Percentiles rank a stretch among this genome's conserved stretches.
Conservation (phyloP, 2,888 invertebrate species). For the Chouioia cunea region DNA sequence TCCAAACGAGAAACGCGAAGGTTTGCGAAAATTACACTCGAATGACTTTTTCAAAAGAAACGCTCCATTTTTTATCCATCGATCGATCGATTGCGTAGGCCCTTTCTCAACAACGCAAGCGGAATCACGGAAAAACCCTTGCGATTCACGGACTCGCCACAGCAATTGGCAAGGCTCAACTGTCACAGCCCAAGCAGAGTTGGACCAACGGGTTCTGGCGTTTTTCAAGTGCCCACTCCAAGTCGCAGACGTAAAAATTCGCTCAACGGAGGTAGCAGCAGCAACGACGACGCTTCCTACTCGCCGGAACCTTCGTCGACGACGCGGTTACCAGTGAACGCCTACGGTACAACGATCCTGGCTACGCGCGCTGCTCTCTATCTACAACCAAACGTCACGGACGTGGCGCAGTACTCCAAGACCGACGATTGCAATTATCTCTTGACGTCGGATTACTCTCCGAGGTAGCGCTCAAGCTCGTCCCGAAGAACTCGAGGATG, state of each 20-base stretch:
- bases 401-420: slow-evolving; percentile 48
- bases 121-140: slow-evolving; percentile 72
- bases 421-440: slow-evolving; percentile 53
- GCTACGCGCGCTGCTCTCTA: slow-evolving; percentile 60
- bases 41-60: no score
- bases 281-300: slow-evolving; percentile 74
- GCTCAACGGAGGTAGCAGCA: slow-evolving; percentile 65
- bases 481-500: no score
- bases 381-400: no score
- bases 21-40: no score
- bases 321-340: slow-evolving; percentile 58
- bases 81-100: slow-evolving; percentile 51
- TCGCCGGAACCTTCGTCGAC: slow-evolving; percentile 60
- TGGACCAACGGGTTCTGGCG: slow-evolving; percentile 59
- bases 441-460: slow-evolving; percentile 52
- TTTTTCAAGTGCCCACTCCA: slow-evolving; percentile 73
- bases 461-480: no score
- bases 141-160: slow-evolving; percentile 82
- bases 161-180: slow-evolving; percentile 74
- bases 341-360: slow-evolving; percentile 63
- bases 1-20: no score
- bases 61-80: no score
- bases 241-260: slow-evolving; percentile 82
- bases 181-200: neutral
- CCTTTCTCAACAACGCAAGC: slow-evolving; percentile 64